Base-by-base conservation (phyloP, 2,113 vertebrate species). In the Dendropsophus ebraccatus region DNA sequence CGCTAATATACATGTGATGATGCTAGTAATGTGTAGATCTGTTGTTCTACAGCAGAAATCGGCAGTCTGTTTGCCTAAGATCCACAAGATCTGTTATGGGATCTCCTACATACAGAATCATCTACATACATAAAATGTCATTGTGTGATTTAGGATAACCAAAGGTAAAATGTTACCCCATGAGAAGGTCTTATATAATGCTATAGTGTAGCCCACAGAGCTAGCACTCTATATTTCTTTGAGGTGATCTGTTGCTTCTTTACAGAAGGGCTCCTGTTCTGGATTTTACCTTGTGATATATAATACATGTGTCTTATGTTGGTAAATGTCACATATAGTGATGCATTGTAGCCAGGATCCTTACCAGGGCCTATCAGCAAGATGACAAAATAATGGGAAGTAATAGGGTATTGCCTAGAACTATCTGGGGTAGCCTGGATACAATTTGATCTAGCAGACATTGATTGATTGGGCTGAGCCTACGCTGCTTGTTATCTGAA, bases 361-460 rank as follows among this genome's bases (percentile, higher is more conserved):
- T 65, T 0, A 65, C 62, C 13, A 14, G 62, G 62, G 62, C 62
- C 62, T 32, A 8, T 16, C 25, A 17, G 13, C 62, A 65, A 28
- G 62, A 30, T 32, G 28, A 12, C 5, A 4, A 58, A 23, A 32
- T 65, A 28, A 30, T 65, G 28, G 28, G 6, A 58, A 1, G 56
- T 58, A 23, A 58, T n/a, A 1, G 56, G 32, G 32, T 17, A 32
- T 32, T 37, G 41, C 41, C 41, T 41, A 8, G 67, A 19, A 21
- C 35, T 23, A 23, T 37, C 35, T 41, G 37, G 17, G 23, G 35
- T 13, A 41, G 35, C 37, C 41, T 11, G 41, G 41, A 45, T 49
- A 65, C 62, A 74, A 74, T 74, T 7, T 74, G 45, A 49, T 28
- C 73, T 28, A 30, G 8, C 73, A 76, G 73, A 30, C 47, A 49